Conservation (phyloP, 2,888 invertebrate genomes). For the Heliconius aoede region DNA sequence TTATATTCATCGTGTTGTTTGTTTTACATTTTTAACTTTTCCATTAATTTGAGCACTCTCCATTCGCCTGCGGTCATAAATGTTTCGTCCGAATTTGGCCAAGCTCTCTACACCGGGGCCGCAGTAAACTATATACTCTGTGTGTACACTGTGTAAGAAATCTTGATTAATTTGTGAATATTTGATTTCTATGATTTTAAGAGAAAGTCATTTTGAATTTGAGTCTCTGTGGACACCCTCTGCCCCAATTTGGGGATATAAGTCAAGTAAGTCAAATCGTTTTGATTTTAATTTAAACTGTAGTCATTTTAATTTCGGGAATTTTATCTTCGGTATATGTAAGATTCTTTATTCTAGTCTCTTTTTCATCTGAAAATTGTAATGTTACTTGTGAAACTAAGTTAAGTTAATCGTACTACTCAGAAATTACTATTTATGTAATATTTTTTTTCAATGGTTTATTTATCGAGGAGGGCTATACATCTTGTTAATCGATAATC, state of each 20-base stretch:
- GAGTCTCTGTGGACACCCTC: background rate
- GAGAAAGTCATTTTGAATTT: background rate
- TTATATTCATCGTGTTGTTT: constrained; percentile 21
- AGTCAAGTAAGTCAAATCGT: background rate
- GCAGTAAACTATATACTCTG: background rate
- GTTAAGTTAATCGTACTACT: no score
- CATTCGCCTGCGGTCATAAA: constrained; percentile 20
- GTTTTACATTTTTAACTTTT: constrained; percentile 22
- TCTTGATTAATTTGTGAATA: constrained; percentile 19
- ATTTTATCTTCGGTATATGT: no score
- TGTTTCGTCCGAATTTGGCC: constrained; percentile 23
- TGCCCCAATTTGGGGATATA: no score
- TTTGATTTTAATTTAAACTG: background rate
- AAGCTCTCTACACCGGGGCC: constrained; percentile 9
- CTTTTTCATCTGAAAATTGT: no score
- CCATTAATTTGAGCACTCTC: constrained; percentile 23
- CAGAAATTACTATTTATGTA: no score
- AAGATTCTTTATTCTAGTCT: no score
- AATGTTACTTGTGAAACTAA: no score
- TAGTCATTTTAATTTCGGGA: no score
- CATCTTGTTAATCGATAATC: background rate
- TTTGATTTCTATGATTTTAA: background rate
- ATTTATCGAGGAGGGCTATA: no score
- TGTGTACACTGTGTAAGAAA: constrained; percentile 11
- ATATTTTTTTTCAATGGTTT: no score